These are phyloP conservation scores for Pseudopodoces humilis DNA, from an alignment of 2,113 vertebrate genomes.

Conservation along the genomic window DNA sequence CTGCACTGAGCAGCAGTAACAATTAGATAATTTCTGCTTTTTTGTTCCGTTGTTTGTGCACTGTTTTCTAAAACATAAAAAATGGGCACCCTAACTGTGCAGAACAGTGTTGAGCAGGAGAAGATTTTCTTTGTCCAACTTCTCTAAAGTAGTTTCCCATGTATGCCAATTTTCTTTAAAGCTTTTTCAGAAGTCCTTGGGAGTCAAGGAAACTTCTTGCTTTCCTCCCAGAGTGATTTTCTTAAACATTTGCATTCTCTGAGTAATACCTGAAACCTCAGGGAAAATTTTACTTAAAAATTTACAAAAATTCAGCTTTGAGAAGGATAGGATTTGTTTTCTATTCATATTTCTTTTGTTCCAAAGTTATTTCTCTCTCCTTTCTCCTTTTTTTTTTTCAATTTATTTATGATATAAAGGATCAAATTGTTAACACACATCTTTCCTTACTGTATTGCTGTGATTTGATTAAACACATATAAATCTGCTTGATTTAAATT, in stretches of 20 bases:
- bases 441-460: not conserved
- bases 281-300: not conserved
- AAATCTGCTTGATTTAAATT: not conserved
- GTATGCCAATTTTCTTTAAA: not conserved
- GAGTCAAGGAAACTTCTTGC: not conserved
- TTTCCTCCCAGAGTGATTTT: not conserved
- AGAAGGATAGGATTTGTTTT: not conserved
- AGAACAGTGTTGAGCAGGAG: not conserved
- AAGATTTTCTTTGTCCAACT: not conserved
- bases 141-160: not conserved
- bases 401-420: not conserved
- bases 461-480: not conserved
- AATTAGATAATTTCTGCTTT: not conserved
- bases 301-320: not conserved
- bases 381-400: not conserved
- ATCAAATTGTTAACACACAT: not conserved
- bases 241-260: not conserved
- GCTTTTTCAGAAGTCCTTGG: not conserved
- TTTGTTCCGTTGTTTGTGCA: not conserved
- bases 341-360: not conserved
- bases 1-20: not conserved
- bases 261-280: not conserved
- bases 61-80: not conserved
- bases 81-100: fast-evolving
- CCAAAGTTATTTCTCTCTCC: not conserved